A percentile compares a stretch with the other conserved stretches of the same genome.
phyloP scores from a whole-genome alignment of 2,888 invertebrate species.

The Octodonta nipae region DNA sequence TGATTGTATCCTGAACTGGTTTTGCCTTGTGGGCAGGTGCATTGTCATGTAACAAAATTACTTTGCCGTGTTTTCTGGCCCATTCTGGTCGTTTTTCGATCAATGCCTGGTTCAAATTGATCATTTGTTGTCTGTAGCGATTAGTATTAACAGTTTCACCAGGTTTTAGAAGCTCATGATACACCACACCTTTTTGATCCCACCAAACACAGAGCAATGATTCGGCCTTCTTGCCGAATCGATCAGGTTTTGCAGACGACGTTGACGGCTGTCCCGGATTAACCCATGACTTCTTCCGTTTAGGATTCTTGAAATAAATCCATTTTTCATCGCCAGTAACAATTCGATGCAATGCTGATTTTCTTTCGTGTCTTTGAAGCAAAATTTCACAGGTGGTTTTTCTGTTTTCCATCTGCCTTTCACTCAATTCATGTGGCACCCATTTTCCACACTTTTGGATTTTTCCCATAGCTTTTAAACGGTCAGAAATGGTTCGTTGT shows the following conservation, averaged over 20 bases:
- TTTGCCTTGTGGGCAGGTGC: conserved; percentile 12
- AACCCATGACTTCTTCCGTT: conserved; percentile 7
- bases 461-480: conserved; percentile 1
- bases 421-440: not conserved
- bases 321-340: conserved; percentile 7
- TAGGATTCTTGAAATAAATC: conserved; percentile 7
- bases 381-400: conserved; percentile 6
- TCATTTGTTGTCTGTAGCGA: conserved; percentile 6
- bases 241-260: conserved; percentile 13
- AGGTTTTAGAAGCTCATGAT: conserved; percentile 10
- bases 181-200: conserved; percentile 10
- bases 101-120: conserved; percentile 3
- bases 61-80: conserved; percentile 11
- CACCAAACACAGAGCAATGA: conserved; percentile 12
- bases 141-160: conserved; percentile 4
- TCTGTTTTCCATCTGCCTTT: conserved; percentile 4
- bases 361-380: conserved; percentile 5
- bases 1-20: conserved; percentile 9
- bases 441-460: conserved; percentile 1
- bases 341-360: conserved; percentile 5
- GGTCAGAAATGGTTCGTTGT: conserved; percentile 3
- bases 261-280: conserved; percentile 7
- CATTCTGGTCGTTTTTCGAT: conserved; percentile 7
- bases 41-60: conserved; percentile 15
- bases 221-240: conserved; percentile 12